Evolutionary conservation across 2,797 vertebrate genomes (phyloP), one percentile per base, ranked within the genome.

Genomic region (Pangasius mekongensis): DNA sequence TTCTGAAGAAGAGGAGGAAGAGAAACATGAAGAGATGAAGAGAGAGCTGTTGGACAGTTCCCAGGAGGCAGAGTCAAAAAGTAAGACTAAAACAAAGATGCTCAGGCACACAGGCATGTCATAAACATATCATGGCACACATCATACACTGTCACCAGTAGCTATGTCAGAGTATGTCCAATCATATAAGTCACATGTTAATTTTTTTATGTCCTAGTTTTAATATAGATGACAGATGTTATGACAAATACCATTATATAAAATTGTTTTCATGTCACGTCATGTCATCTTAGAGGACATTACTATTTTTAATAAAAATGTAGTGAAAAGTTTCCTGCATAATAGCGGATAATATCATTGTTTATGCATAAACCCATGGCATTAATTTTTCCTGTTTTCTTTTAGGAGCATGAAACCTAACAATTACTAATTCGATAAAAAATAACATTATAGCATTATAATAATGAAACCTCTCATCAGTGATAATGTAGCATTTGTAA

Each of bases 41-140:
- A 67, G 73, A n/a, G 91, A 90, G 2, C 5, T 13, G 7, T 10
- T 7, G 0, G 91, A 92, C 84, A 92, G 92, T 90, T 95, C 94
- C 0, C 91, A 92, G 90, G 93, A 96, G 91, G 87, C 90, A 58
- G 84, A 93, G 43, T 43, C 84, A 2, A 89, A 92, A 0, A 93
- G 94, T 92, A 87, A 90, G 87, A 10, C 56, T 24, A 58, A 60
- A 81, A 83, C 3, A 82, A 62, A 47, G 11, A 81, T 30, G 49
- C 49, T 30, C 49, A 30, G 76, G 18, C 7, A 16, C 56, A 82
- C 24, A 82, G 13, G 6, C 22, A 39, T 80, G 43, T 14, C 11
- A 16, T 76, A 16, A 73, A 11, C 7, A 11, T 73, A 36, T 43
- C 36, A 43, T 43, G 3, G 30, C 16, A 39, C 18, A 9, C 18